Evolutionary conservation across 2,797 vertebrate species (phyloP), one percentile per base, ranked within the genome.

Genomic region (Synanceia verrucosa): DNA sequence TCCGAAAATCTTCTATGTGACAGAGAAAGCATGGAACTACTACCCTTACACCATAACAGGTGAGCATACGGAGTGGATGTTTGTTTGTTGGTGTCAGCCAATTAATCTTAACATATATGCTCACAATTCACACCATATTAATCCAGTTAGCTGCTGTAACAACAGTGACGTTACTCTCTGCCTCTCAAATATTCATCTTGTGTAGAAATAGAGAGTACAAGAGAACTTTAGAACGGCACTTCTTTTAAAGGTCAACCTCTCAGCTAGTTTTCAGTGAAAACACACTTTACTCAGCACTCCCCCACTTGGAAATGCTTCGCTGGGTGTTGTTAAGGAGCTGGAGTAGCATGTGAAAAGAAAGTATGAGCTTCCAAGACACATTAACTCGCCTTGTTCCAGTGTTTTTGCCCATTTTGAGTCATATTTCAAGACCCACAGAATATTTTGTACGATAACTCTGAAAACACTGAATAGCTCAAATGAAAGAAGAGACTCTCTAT

Each of bases 1-100:
- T 82, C 97, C 97, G 39, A 98, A 97, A 90, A 98, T 99, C 92
- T 99, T 99, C 93, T 99, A 99, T 0, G 95, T 99, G 76, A 99
- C 97, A 2, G 97, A 99, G 89, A 99, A 99, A 86, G 97, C 97
- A 1, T 98, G 97, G 97, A 99, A 99, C 94, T 99, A 99, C 73
- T 99, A 99, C 77, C 97, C 97, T 23, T 98, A 97, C 74, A 99
- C 97, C 63, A 95, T 98, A 78, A 99, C 97, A 95, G 97, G 97
- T 99, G 88, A 87, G 84, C 19, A 16, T 36, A 46, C 23, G 2
- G 0, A 61, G n/a, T n/a, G 37, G 2, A 21, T 43, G 64, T 24
- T 21, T 63, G 37, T 68, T 48, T 43, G 29, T 43, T 12, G 26
- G 46, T 26, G n/a, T 55, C 11, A 6, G 47, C 41, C n/a, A 29